These are phyloP conservation scores for Synanceia verrucosa DNA, from an alignment of 2,797 vertebrate genomes.

Conservation along the genomic window DNA sequence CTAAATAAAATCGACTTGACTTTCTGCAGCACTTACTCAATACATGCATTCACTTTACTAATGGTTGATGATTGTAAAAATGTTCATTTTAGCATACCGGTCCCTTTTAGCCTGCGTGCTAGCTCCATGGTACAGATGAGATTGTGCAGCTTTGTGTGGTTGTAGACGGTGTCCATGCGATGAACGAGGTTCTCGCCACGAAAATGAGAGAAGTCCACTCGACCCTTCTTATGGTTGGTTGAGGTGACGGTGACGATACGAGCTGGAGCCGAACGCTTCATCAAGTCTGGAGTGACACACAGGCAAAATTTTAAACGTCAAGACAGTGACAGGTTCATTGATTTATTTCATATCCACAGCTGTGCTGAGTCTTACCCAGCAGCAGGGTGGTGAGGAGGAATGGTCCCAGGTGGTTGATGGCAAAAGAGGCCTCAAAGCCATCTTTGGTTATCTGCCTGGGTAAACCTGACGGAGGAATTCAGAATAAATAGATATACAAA, in stretches of 20 bases:
- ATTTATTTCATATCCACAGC: neutral
- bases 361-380: conserved; percentile 76
- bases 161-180: conserved; percentile 67
- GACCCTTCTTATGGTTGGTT: conserved; percentile 74
- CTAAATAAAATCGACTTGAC: neutral
- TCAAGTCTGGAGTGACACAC: conserved; percentile 72
- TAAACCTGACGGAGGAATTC: conserved; percentile 74
- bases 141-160: conserved; percentile 89
- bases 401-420: conserved; percentile 88
- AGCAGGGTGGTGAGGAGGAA: conserved; percentile 91
- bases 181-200: conserved; percentile 73
- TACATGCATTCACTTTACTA: neutral
- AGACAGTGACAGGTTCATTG: neutral
- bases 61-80: neutral
- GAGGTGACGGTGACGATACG: conserved; percentile 87
- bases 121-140: conserved; percentile 86
- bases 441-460: conserved; percentile 81
- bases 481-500: neutral
- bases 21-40: neutral
- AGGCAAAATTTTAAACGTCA: neutral
- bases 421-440: conserved; percentile 83
- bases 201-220: conserved; percentile 80
- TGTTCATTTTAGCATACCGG: conserved; percentile 75
- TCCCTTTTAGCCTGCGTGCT: conserved; percentile 82
- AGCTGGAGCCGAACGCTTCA: conserved; percentile 82